Conservation (phyloP, 2,888 invertebrate genomes). For the Ceramica pisi region DNA sequence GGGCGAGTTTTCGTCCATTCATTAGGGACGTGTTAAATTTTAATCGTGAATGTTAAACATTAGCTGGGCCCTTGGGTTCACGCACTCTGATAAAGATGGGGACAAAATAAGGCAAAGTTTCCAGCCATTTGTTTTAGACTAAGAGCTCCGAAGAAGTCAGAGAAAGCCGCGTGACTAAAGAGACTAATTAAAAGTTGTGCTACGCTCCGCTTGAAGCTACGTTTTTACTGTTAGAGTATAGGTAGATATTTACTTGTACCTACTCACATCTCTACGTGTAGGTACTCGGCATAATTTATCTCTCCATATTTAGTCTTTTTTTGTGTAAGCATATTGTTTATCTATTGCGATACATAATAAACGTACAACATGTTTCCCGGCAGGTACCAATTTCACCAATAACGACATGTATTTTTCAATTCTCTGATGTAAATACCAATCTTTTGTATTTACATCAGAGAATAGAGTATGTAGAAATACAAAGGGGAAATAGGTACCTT, state of each 20-base stretch:
- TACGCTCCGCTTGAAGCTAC: conserved; percentile 48
- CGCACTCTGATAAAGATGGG: conserved; percentile 37
- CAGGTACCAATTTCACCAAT: conserved; percentile 21
- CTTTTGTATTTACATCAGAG: conserved; percentile 9
- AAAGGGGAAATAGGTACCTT: conserved; percentile 5
- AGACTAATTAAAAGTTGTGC: conserved; percentile 73
- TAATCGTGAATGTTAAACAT: conserved; percentile 36
- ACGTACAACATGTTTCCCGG: conserved; percentile 18
- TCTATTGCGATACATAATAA: conserved; percentile 28
- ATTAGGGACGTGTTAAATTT: conserved; percentile 31
- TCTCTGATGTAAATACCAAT: conserved; percentile 44
- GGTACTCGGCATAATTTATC: conserved; percentile 17
- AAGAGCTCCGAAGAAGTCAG: conserved; percentile 57
- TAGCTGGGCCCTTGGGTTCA: conserved; percentile 27
- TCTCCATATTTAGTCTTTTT: conserved; percentile 17
- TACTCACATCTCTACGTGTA: conserved; percentile 3
- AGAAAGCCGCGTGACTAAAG: conserved; percentile 69
- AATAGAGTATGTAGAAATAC: conserved; percentile 9
- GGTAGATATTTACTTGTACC: not conserved
- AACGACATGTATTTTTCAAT: conserved; percentile 22
- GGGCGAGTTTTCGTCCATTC: conserved; percentile 26
- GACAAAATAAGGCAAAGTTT: conserved; percentile 68
- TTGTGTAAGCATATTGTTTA: conserved; percentile 19
- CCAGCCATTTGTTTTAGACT: conserved; percentile 61
- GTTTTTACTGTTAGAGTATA: conserved; percentile 27